A percentile compares a stretch with the other conserved stretches of the same genome.
These are phyloP conservation scores for Burhinus bistriatus DNA, from an alignment of 2,113 vertebrate species.

Conservation along the genomic window DNA sequence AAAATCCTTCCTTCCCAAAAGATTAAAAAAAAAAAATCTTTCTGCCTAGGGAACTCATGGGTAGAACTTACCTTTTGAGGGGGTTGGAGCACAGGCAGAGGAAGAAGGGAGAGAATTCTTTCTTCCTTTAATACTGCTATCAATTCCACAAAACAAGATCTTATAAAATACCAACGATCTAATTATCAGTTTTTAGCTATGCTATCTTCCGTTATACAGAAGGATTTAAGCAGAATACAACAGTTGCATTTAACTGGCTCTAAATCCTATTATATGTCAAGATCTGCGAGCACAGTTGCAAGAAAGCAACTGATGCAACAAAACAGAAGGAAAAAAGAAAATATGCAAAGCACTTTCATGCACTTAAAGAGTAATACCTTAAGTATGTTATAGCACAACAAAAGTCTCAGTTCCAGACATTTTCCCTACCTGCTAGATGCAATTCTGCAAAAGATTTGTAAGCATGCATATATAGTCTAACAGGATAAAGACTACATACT, in stretches of 20 bases:
- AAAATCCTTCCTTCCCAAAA: not conserved
- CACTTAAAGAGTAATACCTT: not conserved
- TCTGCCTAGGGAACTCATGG: not conserved
- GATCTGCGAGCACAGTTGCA: not conserved
- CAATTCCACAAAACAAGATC: not conserved
- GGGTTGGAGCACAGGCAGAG: not conserved
- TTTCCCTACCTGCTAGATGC: not conserved
- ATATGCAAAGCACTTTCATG: fast-evolving
- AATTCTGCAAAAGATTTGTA: not conserved
- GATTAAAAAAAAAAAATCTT: not conserved
- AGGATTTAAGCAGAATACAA: not conserved
- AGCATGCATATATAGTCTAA: fast-evolving
- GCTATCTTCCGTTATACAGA: not conserved
- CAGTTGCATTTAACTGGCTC: not conserved
- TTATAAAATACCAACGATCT: not conserved
- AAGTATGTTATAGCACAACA: fast-evolving
- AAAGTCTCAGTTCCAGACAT: not conserved
- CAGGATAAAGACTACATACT: not conserved
- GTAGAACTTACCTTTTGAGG: not conserved
- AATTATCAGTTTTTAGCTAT: not conserved
- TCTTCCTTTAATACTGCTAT: not conserved
- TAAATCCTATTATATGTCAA: not conserved
- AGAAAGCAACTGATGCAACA: not conserved
- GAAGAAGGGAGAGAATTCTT: not conserved
- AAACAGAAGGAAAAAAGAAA: not conserved